Evolutionary conservation across 2,113 vertebrate species (phyloP).

Genomic region (Zosterops pallidus): DNA sequence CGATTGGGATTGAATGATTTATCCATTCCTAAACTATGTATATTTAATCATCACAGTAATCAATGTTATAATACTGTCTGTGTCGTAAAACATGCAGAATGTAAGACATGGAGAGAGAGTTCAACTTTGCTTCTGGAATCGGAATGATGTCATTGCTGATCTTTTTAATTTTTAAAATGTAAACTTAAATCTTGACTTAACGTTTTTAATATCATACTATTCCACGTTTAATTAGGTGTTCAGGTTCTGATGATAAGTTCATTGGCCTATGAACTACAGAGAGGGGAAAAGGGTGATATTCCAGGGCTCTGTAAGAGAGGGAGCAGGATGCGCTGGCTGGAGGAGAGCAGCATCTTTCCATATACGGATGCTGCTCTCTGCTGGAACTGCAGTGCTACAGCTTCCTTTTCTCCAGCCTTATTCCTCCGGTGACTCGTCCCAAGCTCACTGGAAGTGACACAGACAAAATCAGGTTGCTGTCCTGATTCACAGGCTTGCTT

Average conservation of each 20-base stretch:
- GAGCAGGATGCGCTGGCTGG: not conserved
- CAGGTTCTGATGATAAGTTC: not conserved
- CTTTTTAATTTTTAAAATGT: not conserved
- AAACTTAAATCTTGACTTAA: not conserved
- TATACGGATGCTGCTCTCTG: conserved; percentile 47
- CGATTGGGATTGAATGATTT: not conserved
- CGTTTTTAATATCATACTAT: not conserved
- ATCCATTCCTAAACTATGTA: not conserved
- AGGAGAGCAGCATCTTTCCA: not conserved
- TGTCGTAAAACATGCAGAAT: not conserved
- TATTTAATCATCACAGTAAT: not conserved
- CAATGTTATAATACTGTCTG: not conserved
- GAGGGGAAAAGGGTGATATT: not conserved
- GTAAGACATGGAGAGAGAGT: not conserved
- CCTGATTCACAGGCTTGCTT: not conserved
- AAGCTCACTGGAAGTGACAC: not conserved
- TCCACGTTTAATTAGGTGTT: not conserved
- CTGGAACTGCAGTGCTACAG: not conserved
- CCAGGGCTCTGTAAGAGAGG: not conserved
- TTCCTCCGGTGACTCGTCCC: not conserved
- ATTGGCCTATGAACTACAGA: not conserved
- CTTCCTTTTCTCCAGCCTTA: fast-evolving
- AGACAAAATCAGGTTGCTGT: not conserved
- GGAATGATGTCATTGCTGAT: not conserved
- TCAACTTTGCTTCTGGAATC: not conserved